Evolutionary conservation across 1,140 invertebrate species (phyloP), one percentile per base, ranked within the genome.

Genomic region (Panagrolaimus sp.): DNA sequence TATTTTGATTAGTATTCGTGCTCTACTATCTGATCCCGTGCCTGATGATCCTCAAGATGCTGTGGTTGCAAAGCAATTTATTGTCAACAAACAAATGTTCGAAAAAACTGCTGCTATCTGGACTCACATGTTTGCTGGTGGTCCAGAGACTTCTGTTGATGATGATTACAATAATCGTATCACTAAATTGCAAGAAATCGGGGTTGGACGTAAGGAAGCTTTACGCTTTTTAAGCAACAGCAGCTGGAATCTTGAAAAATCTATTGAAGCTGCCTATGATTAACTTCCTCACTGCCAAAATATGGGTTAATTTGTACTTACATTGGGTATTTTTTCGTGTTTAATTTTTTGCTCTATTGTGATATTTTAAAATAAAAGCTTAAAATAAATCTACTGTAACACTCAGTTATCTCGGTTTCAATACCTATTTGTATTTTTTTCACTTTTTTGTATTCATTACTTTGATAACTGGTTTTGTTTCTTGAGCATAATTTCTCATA

Each of bases 31-130:
- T 62, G 90, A 92, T 64, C 91, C 94, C 6, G 94, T 97, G 84
- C 94, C 95, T 10, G 74, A 73, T 15, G 83, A 83, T 71, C 83
- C 82, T 6, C 81, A 94, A 84, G 92, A 94, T 85, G 92, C 92
- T 28, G 93, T 98, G n/a, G 95, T 98, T 15, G 95, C 95, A 46
- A 90, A 89, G 84, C 95, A 98, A 84, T 97, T 90, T 84, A 94
- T 93, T 87, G 91, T 93, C 77, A 89, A 92, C 82, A 87, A 88
- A 63, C 88, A 90, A 74, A 89, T 95, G 83, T 98, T 95, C 85
- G 86, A 65, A 43, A 65, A 65, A 32, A 58, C 52, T 12, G 52
- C 52, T 0, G 52, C 52, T 12, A 58, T 58, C 8, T 58, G 52
- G 52, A 28, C 52, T 10, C 21, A 58, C 17, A 21, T 26, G 21